Evolutionary conservation across 2,113 vertebrate genomes (phyloP).

Genomic region (Myotis lucifugus): DNA sequence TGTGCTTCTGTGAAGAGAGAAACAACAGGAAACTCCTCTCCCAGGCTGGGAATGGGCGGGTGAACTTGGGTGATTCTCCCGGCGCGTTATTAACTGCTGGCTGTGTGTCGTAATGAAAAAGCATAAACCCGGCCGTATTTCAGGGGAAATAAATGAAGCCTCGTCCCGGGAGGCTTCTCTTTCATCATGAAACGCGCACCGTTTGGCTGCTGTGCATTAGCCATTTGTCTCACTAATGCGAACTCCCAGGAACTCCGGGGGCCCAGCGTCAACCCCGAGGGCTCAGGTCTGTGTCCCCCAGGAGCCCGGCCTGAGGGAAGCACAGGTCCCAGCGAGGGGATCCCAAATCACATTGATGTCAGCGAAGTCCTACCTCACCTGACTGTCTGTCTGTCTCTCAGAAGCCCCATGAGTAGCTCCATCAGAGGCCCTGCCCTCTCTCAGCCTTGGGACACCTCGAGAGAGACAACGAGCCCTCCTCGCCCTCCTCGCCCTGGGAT

Average conservation of each 20-base stretch:
- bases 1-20: neutral
- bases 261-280: neutral
- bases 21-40: conserved; percentile 37
- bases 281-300: conserved; percentile 45
- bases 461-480: neutral
- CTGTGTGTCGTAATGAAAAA: conserved; percentile 83
- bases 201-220: conserved; percentile 79
- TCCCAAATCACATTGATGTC: neutral
- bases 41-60: conserved; percentile 59
- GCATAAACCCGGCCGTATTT: conserved; percentile 82
- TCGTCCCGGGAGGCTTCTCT: conserved; percentile 69
- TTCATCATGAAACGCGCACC: conserved; percentile 82
- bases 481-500: conserved; percentile 25
- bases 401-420: conserved; percentile 9
- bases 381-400: neutral
- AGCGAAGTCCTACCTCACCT: neutral
- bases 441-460: conserved; percentile 15
- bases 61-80: conserved; percentile 70
- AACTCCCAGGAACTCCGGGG: conserved; percentile 50
- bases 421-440: neutral
- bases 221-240: conserved; percentile 83
- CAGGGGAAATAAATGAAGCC: conserved; percentile 82
- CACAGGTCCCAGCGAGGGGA: neutral
- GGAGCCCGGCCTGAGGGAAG: conserved; percentile 52
- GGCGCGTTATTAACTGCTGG: conserved; percentile 80